Base-by-base conservation (phyloP, 2,888 invertebrate species). In the Drymonia ruficornis region DNA sequence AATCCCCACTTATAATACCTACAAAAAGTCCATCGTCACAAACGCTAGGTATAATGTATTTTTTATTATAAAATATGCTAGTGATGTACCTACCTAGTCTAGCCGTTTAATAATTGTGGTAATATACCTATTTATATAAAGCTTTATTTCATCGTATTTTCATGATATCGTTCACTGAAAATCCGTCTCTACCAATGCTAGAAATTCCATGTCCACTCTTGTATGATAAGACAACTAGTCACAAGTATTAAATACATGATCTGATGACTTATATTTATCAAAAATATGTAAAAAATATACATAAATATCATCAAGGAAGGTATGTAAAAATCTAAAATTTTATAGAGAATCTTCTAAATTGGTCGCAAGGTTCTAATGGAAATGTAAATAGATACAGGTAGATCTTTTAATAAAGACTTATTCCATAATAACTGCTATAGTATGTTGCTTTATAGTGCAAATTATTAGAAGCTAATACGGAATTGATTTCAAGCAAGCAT, bases 151-250 rank as follows among this genome's bases (percentile, higher is more conserved):
- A 2, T 23, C 23, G 23, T n/a, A 23, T 23, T 4, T 6, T 23
- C 23, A 23, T 16, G 40, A 16, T 16, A 40, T 40, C 16, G 40
- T 16, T 40, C 16, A 40, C 15, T 40, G 40, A 40, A 40, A 16
- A 40, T 7, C 40, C 8, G 16, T n/a, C 12, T 8, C 11, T 13
- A 19, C 56, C 59, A 63, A 51, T 69, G 76, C 76, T 76, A 78
- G 71, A 71, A 43, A 61, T 48, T 55, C 71, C 64, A 55, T 69
- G 65, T 76, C 72, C 78, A 73, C 53, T 53, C 31, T 40, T 52
- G 18, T 34, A 50, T 34, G 42, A 36, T 46, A 18, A 52, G 52
- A 23, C 13, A 18, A 16, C 40, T 16, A 40, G 16, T 15, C 16
- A 40, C 16, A 40, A 40, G 40, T 40, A 16, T 40, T 38, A 40